Evolutionary conservation across 2,113 vertebrate species (phyloP), one percentile per base, ranked within the genome.

Genomic region (Pelvicachromis taeniatus): DNA sequence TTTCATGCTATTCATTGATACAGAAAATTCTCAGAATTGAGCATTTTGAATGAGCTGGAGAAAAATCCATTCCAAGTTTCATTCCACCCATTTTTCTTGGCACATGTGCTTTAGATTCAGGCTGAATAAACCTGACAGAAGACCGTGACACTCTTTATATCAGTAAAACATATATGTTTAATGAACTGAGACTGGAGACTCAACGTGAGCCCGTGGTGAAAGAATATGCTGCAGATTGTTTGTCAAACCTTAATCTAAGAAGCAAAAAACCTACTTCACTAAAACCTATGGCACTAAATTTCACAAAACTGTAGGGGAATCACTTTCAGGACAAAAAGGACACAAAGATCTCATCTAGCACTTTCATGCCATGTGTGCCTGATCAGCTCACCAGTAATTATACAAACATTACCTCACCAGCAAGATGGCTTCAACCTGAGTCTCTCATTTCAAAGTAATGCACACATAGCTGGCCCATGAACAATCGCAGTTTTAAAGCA

Each of bases 1-100:
- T 86, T 75, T 86, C 59, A 26, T 77, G 84, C 87, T 88, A 68
- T 94, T 91, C 91, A 95, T 93, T 93, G 85, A 93, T 81, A 81
- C 48, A 75, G 73, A 85, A 87, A 63, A 77, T 23, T 85, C 79
- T 79, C 14, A 79, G 82, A 77, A 83, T 29, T 52, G 16, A 79
- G 45, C 12, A 68, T 90, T 90, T 88, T 93, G 85, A 93, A 93
- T 91, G 90, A 86, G 80, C 12, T 40, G 52, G 5, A 45, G 23
- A 42, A 81, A 73, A 31, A 33, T 7, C 14, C n/a, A 68, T 8
- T 50, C 26, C 19, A 58, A 81, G 50, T 78, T 87, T 78, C 5
- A 80, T 33, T 85, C 40, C 23, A 38, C 35, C 48, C 8, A 29
- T 88, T 84, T 86, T 19, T 78, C 75, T 55, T n/a, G 29, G 26